Base-by-base conservation (phyloP, 2,888 invertebrate genomes). In the Xestia c-nigrum region DNA sequence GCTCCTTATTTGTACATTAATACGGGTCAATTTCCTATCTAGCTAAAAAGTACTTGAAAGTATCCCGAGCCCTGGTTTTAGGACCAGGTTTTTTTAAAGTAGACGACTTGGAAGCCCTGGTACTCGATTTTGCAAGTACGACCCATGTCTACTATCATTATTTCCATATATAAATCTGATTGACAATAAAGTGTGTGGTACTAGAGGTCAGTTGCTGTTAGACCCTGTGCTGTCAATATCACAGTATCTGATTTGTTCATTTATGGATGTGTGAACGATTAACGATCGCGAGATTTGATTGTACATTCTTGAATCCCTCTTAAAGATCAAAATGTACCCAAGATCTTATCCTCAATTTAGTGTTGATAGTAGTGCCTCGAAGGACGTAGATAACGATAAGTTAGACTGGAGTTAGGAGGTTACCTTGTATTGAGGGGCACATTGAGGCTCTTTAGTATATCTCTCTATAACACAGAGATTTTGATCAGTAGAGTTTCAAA, bases 161-260 rank as follows among this genome's bases (percentile, higher is more conserved):
- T 83, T 68, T 67, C 47, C 67, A 71, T 75, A 46, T 63, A 59
- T 16, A 59, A 69, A 84, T 83, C 74, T 83, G 81, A 84, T 83
- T 77, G 74, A 69, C 77, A 77, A 74, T 84, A 81, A 80, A 77
- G 66, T 66, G 31, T 74, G 40, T 71, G 19, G 64, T 63, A 61
- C 59, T 43, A 84, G 72, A 81, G 85, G 85, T 85, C 64, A 84
- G 57, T 74, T 43, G n/a, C 9, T 55, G 67, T 76, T 38, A 80
- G 75, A 83, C 72, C 16, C 43, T 61, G 16, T 24, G 67, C 67
- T 59, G 59, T 59, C 59, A 59, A 38, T 61, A 61, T 19, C 61
- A 61, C 61, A 61, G 19, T 61, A 61, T 61, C 61, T 19, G 61
- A 38, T 61, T 69, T 59, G n/a, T 46, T 65, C 64, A 31, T 68